phyloP scores from a whole-genome alignment of 2,797 vertebrate genomes.

The Coreius guichenoti region DNA sequence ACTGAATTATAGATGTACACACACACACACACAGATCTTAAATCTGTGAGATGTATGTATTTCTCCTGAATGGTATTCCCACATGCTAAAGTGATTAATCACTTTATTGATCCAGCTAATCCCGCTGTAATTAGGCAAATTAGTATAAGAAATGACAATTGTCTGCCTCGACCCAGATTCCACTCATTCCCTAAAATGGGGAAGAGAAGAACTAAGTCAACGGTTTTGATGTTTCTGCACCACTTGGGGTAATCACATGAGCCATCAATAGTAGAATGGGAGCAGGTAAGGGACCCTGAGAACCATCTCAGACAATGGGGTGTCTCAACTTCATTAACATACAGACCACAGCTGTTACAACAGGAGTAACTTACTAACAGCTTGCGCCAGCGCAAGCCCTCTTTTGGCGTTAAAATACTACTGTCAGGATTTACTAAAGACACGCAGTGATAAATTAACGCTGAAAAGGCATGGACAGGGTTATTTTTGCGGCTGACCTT shows the following conservation, averaged over 20 bases:
- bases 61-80: background rate
- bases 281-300: background rate
- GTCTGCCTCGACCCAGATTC: background rate
- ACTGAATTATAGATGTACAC: slow-evolving; percentile 9
- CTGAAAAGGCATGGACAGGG: no score
- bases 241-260: background rate
- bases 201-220: no score
- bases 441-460: no score
- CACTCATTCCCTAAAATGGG: background rate
- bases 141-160: background rate
- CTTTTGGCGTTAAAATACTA: no score
- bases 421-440: no score
- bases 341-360: no score
- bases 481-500: no score
- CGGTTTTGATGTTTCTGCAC: background rate
- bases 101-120: background rate
- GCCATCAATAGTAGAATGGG: background rate
- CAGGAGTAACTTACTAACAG: no score
- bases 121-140: background rate
- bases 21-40: background rate
- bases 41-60: background rate
- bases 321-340: no score
- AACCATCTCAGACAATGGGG: no score
- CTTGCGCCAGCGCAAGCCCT: no score
- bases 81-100: background rate